Base-by-base conservation (phyloP, 1,140 invertebrate genomes). In the Nephila pilipes region DNA sequence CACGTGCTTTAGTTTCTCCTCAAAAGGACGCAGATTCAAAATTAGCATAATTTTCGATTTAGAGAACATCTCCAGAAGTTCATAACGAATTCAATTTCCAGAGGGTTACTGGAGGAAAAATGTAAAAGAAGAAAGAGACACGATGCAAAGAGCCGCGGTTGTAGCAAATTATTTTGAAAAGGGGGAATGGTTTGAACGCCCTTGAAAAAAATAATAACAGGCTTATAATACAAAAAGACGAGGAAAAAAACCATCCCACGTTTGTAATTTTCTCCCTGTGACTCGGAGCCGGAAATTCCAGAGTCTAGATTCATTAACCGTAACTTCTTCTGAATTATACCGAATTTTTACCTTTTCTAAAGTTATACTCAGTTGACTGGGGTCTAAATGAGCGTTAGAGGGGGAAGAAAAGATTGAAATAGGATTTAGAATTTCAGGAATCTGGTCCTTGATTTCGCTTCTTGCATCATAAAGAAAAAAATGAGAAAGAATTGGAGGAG, bases 21-120 rank as follows among this genome's bases (percentile, higher is more conserved):
- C 90, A 92, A 92, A 92, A 63, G 46, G 81, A 92, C 20, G 89
- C 55, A 63, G 89, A 46, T 60, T 69, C 81, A 75, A 85, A 92
- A 92, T 92, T 92, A 92, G 90, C 90, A 92, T 92, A 92, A 92
- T 92, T 92, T 92, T 92, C 90, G 90, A 92, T 92, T 92, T 92
- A 85, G 90, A 92, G 81, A 92, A 92, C 81, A 85, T 85, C 90
- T 92, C 81, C 36, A 12, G n/a, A 38, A 69, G 81, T 92, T 92
- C 90, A 92, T 92, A 92, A 92, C 90, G 90, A 92, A 92, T 92
- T 92, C 90, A 92, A 92, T 85, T 92, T 92, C 90, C 79, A 92
- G 36, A 92, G 57, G n/a, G 75, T 85, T 55, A 58, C 36, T 54
- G 55, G 54, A 80, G 55, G 54, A 90, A 65, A 90, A 90, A 55